Evolutionary conservation across 2,888 invertebrate genomes (phyloP).

Genomic region (Pollenia amentaria): DNA sequence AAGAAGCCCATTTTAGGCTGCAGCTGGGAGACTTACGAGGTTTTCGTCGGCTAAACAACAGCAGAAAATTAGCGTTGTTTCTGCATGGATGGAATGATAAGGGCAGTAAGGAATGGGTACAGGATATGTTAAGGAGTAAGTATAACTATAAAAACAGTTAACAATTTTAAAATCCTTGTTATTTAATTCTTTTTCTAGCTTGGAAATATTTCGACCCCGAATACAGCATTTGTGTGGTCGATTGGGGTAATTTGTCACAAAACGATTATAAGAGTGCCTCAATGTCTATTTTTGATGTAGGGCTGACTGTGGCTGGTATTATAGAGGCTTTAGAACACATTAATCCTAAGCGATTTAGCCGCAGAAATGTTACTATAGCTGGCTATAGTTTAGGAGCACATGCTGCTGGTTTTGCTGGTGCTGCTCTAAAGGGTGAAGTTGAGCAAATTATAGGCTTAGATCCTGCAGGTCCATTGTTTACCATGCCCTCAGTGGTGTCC

Average conservation of each 20-base stretch:
- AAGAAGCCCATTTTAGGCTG: conserved; percentile 79
- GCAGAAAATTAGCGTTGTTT: conserved; percentile 81
- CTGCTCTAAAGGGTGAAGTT: conserved; percentile 79
- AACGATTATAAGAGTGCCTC: conserved; percentile 82
- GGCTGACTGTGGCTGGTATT: conserved; percentile 82
- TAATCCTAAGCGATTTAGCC: conserved; percentile 77
- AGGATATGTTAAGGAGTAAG: conserved; percentile 81
- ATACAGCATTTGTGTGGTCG: conserved; percentile 83
- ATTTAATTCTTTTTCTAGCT: conserved; percentile 74
- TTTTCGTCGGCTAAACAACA: conserved; percentile 78
- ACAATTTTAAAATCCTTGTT: background rate
- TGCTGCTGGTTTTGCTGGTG: conserved; percentile 83
- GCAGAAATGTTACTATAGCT: conserved; percentile 81
- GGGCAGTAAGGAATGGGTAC: conserved; percentile 82
- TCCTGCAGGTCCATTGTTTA: conserved; percentile 84
- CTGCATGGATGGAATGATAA: conserved; percentile 84
- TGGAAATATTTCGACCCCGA: conserved; percentile 81
- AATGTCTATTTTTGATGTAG: conserved; percentile 83
- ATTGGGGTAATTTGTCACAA: conserved; percentile 82
- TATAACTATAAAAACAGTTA: conserved; percentile 6
- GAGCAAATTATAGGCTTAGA: conserved; percentile 84
- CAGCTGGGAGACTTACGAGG: conserved; percentile 81
- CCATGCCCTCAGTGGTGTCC: conserved; percentile 81
- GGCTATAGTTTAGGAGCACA: conserved; percentile 84
- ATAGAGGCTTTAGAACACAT: conserved; percentile 81